Percentiles rank a stretch among this genome's conserved stretches.
Evolutionary conservation across 2,797 vertebrate species (phyloP).

Genomic region (Etheostoma nigrum): DNA sequence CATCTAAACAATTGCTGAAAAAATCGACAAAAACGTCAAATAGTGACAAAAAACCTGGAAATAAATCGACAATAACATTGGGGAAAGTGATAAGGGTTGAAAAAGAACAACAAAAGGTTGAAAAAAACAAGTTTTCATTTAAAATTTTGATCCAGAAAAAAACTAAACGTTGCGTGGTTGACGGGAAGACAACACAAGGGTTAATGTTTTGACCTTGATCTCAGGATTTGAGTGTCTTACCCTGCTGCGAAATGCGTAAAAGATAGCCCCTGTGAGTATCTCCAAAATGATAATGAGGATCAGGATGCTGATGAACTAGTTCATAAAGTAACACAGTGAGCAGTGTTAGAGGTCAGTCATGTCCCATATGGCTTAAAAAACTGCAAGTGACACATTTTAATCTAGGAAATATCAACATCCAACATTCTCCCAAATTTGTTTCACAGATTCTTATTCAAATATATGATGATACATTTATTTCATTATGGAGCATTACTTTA

Average conservation of each 20-base stretch:
- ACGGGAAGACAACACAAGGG: too few relatives aligned
- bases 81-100: too few relatives aligned
- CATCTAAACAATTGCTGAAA: too few relatives aligned
- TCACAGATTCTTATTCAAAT: conserved; percentile 2
- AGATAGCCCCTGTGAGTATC: conserved; percentile 42
- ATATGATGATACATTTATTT: not conserved
- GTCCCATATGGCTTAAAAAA: conserved; percentile 3
- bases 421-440: not conserved
- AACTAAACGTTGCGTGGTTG: too few relatives aligned
- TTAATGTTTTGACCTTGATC: not conserved
- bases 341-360: not conserved
- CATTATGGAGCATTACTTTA: not conserved
- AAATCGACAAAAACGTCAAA: too few relatives aligned
- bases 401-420: not conserved
- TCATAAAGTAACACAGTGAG: conserved; percentile 12
- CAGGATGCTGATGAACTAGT: conserved; percentile 63
- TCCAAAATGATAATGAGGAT: conserved; percentile 57
- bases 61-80: too few relatives aligned
- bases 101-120: too few relatives aligned
- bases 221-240: conserved; percentile 40
- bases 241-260: conserved; percentile 53
- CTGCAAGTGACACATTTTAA: not conserved
- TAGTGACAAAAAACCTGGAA: too few relatives aligned
- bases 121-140: too few relatives aligned
- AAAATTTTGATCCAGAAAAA: too few relatives aligned